Percentiles rank a stretch among this genome's conserved stretches.
phyloP scores from a whole-genome alignment of 2,888 invertebrate genomes.

The Agonopterix alstromeriana region DNA sequence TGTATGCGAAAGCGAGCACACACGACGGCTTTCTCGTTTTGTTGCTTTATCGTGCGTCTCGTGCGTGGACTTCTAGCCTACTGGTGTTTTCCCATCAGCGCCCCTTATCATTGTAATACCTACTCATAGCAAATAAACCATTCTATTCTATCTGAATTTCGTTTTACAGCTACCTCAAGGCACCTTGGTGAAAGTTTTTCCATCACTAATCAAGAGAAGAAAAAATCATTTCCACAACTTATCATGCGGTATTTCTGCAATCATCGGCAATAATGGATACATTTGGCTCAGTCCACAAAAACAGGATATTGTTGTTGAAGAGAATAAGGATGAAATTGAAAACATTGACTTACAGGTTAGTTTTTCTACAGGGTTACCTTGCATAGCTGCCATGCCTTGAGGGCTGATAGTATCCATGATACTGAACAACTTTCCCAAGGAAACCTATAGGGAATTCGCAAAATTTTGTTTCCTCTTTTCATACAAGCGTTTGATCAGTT shows the following conservation, averaged over 20 bases:
- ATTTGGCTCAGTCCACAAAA: conserved; percentile 92
- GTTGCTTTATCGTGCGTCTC: too few species aligned
- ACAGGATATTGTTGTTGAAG: conserved; percentile 60
- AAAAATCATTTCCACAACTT: conserved; percentile 98
- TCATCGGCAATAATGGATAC: conserved; percentile 97
- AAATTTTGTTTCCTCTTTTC: too few species aligned
- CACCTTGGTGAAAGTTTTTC: conserved; percentile 91
- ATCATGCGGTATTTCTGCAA: conserved; percentile 92
- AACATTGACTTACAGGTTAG: conserved; percentile 42
- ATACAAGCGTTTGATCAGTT: too few species aligned
- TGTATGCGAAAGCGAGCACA: too few species aligned
- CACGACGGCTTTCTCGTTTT: too few species aligned
- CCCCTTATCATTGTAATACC: not conserved
- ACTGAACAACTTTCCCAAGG: too few species aligned
- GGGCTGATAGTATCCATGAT: too few species aligned
- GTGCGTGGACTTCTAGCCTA: too few species aligned
- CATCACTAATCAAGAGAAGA: conserved; percentile 92
- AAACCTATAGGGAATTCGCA: too few species aligned
- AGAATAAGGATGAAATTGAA: conserved; percentile 54
- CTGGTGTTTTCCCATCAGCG: too few species aligned
- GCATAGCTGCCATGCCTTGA: too few species aligned
- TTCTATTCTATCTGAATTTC: not conserved
- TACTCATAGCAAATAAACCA: not conserved
- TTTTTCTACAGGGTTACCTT: too few species aligned
- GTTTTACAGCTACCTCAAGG: conserved; percentile 87